Percentiles rank a stretch among this genome's conserved stretches.
Evolutionary conservation across 2,797 vertebrate species (phyloP).

Genomic region (Acanthornis magna): DNA sequence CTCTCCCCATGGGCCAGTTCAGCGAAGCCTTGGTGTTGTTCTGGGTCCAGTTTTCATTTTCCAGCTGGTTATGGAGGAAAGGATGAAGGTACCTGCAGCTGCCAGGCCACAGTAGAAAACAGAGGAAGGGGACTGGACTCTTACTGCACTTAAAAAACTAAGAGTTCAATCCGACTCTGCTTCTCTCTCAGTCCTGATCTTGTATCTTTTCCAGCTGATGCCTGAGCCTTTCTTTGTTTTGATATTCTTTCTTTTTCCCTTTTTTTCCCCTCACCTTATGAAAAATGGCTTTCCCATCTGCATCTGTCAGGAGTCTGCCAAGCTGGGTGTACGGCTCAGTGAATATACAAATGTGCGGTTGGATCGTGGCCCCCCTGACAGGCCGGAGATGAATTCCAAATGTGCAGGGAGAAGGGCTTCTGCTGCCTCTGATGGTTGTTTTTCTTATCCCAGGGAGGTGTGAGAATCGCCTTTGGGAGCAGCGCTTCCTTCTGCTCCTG

Average conservation of each 20-base stretch:
- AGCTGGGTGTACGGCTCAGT: slow-evolving; percentile 54
- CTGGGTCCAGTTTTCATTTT: background rate
- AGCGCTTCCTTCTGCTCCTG: slow-evolving; percentile 37
- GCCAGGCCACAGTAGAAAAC: background rate
- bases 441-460: background rate
- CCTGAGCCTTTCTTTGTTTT: background rate
- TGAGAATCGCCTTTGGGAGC: slow-evolving; percentile 7
- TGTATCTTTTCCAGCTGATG: slow-evolving; percentile 25
- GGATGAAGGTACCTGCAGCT: background rate
- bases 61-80: background rate
- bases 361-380: slow-evolving; percentile 53
- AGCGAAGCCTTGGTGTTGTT: background rate
- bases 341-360: slow-evolving; percentile 68
- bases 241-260: background rate
- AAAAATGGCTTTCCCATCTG: slow-evolving; percentile 74
- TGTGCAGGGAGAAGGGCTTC: background rate
- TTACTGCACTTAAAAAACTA: background rate
- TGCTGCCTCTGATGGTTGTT: slow-evolving; percentile 10
- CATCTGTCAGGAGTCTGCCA: slow-evolving; percentile 66
- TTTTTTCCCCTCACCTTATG: slow-evolving; percentile 43
- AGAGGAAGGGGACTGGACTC: background rate
- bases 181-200: background rate
- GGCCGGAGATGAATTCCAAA: slow-evolving; percentile 55
- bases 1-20: background rate
- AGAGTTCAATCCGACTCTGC: background rate